Evolutionary conservation across 2,797 vertebrate species (phyloP).

Genomic region (Amazona finschi): DNA sequence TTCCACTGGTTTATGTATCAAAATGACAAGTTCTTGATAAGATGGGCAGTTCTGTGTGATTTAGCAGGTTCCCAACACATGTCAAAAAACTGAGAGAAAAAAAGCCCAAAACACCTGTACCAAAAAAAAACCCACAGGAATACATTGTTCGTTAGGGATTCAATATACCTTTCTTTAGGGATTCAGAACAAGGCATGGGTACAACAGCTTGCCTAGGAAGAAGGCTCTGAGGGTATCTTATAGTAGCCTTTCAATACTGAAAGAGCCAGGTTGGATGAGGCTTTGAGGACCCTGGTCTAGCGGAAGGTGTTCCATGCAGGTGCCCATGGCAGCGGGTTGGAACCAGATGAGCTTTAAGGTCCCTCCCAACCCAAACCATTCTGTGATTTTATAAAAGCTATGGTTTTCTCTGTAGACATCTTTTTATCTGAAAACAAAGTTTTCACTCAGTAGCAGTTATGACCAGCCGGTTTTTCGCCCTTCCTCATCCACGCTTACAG

Average conservation of each 20-base stretch:
- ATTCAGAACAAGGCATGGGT: background rate
- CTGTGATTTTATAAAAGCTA: background rate
- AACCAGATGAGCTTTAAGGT: background rate
- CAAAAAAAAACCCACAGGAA: background rate
- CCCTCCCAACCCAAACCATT: background rate
- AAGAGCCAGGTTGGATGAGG: background rate
- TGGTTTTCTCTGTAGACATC: background rate
- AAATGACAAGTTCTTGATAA: background rate
- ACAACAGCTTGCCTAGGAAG: background rate
- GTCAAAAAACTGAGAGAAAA: background rate
- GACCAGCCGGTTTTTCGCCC: background rate
- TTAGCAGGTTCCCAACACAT: background rate
- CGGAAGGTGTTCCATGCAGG: background rate
- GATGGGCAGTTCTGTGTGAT: background rate
- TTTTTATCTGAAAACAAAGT: background rate
- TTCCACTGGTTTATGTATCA: background rate
- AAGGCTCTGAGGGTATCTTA: background rate
- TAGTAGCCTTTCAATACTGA: background rate
- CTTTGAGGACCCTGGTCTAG: background rate
- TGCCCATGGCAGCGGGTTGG: background rate
- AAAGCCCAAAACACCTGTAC: rapidly evolving
- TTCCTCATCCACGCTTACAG: rapidly evolving
- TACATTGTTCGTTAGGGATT: background rate
- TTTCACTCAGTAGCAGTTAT: background rate
- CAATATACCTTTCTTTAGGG: background rate